Evolutionary conservation across 2,797 vertebrate genomes (phyloP).

Genomic region (Loriculus beryllinus): DNA sequence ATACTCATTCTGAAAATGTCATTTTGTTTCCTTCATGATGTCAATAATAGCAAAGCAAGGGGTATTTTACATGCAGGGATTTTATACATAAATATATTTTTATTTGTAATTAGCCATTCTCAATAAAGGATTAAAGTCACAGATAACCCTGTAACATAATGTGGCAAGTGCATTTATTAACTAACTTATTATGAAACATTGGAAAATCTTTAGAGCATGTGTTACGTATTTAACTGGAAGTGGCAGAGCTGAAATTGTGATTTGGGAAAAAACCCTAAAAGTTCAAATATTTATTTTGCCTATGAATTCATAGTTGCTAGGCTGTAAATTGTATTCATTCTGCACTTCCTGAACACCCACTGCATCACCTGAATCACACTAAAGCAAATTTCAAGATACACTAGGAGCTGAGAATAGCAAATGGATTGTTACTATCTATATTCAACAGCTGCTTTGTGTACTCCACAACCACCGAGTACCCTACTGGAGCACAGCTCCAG

Average conservation of each 20-base stretch:
- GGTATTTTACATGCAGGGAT: conserved; percentile 74
- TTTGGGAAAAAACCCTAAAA: not conserved
- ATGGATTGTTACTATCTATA: not conserved
- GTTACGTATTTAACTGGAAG: not conserved
- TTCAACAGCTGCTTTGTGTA: not conserved
- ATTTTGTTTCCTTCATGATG: conserved; percentile 16
- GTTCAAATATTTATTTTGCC: not conserved
- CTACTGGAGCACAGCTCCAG: not conserved
- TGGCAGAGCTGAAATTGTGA: not conserved
- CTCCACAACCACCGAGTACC: not conserved
- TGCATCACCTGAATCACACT: not conserved
- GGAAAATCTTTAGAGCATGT: not conserved
- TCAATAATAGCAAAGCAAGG: conserved; percentile 51
- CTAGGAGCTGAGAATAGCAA: not conserved
- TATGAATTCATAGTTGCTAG: not conserved
- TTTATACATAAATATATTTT: conserved; percentile 79
- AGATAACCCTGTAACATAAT: conserved; percentile 8
- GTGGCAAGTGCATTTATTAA: not conserved
- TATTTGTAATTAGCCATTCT: conserved; percentile 76
- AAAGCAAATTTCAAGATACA: not conserved
- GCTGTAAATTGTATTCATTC: not conserved
- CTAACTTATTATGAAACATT: not conserved
- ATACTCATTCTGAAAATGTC: not conserved
- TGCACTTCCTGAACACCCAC: not conserved
- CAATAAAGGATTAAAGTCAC: conserved; percentile 70